Evolutionary conservation across 2,113 vertebrate species (phyloP), one percentile per base, ranked within the genome.

Genomic region (Poeciliopsis occidentalis): DNA sequence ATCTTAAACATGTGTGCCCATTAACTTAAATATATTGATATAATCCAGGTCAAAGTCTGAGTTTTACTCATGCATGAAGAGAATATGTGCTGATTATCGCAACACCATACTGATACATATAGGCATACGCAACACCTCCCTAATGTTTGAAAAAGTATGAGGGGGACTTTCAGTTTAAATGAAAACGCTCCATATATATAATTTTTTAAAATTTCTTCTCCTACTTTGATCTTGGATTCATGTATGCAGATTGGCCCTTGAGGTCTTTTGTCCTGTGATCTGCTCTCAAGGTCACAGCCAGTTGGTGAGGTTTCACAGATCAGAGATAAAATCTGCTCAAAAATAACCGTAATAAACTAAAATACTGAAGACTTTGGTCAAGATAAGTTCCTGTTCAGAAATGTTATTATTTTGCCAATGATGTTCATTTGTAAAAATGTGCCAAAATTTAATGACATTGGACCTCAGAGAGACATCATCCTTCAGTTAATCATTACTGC

Each of bases 221-320:
- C 64, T 8, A 31, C 72, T 89, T 89, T 85, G 82, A 88, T 41
- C 73, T 69, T 12, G 57, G 67, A 80, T 71, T 72, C 64, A 37
- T 63, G 26, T 44, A 64, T 80, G 71, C 75, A 31, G 19, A 71
- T 78, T 54, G 30, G 75, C 71, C 34, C 24, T 26, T 41, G 26
- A 64, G 12, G 63, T 54, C 64, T 19, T 34, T 34, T 51, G 34
- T 77, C 66, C 29, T 69, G 60, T 78, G 70, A 70, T 67, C 67
- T 67, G 66, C 61, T 78, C 60, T 65, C 12, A 60, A 61, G 61
- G 26, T 26, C 41, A 29, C 3, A 62, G 15, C 26, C 60, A 65
- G 27, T 3, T 26, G 71, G 34, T 67, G 32, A 76, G 19, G 11
- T 64, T 67, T 72, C 22, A 64, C 61, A 84, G 30, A 51, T 34